phyloP scores from a whole-genome alignment of 2,113 vertebrate genomes.

The Hippocampus mohnikei region DNA sequence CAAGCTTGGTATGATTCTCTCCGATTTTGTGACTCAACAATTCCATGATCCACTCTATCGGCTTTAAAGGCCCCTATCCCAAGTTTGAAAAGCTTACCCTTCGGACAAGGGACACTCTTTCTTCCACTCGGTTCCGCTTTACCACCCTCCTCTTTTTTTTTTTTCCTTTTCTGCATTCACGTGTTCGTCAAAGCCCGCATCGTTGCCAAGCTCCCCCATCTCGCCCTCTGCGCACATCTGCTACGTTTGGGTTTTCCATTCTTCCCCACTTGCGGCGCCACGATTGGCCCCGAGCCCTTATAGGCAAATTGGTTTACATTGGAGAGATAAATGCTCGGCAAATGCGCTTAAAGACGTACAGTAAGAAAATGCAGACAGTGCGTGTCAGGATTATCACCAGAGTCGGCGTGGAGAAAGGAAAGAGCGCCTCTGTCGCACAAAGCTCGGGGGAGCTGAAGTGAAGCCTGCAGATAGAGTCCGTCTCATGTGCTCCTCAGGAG shows the following conservation, averaged over 20 bases:
- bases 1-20: conserved; percentile 63
- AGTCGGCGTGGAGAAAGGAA: conserved; percentile 66
- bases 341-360: conserved; percentile 79
- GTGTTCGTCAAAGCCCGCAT: conserved; percentile 52
- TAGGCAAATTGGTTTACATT: conserved; percentile 80
- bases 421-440: conserved; percentile 65
- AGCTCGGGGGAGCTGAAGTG: conserved; percentile 65
- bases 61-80: conserved; percentile 70
- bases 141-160: conserved; percentile 24
- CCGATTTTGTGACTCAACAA: conserved; percentile 77
- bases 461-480: conserved; percentile 68
- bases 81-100: conserved; percentile 71
- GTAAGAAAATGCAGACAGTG: conserved; percentile 79
- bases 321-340: conserved; percentile 78
- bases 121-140: conserved; percentile 50
- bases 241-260: conserved; percentile 72
- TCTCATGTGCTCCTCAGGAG: conserved; percentile 72
- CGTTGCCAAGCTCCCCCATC: conserved; percentile 53
- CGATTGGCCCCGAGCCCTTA: conserved; percentile 74
- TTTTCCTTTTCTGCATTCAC: conserved; percentile 50
- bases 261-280: conserved; percentile 46
- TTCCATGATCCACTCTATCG: conserved; percentile 70
- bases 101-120: conserved; percentile 65
- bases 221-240: conserved; percentile 66
- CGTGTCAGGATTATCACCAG: conserved; percentile 77